Base-by-base conservation (phyloP, 2,888 invertebrate species). In the Thecophora atra region DNA sequence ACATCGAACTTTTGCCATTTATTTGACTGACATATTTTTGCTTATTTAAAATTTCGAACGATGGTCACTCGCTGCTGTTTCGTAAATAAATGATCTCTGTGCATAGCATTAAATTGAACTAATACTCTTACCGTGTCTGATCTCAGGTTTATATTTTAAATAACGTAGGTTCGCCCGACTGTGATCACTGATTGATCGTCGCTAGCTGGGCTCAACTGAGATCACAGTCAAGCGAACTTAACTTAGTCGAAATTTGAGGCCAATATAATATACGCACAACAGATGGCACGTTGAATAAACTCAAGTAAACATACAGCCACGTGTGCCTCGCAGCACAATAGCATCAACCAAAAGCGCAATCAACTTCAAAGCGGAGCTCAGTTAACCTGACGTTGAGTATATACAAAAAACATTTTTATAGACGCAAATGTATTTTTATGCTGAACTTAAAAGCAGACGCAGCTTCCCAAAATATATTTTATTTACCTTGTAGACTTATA, bases 11-110 rank as follows among this genome's bases (percentile, higher is more conserved):
- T 47, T 47, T n/a, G 4, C 4, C 11, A 17, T 47, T 47, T n/a
- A 47, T 47, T 15, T 47, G n/a, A 15, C 54, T 52, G 19, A 37
- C 24, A 11, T n/a, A 19, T 26, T 64, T 71, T 69, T 69, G 71
- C 64, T 74, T 42, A 72, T 75, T 76, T 70, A 70, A 76, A 73
- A 73, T 74, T 65, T 81, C 79, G 80, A 82, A 82, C 81, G 83
- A 81, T 81, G 84, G 80, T 71, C 76, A 77, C 83, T 78, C 82
- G 79, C 75, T 80, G 82, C 78, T 78, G 84, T 79, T 79, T 80
- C 79, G 83, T 80, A 80, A 78, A 82, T 82, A 81, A 83, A 81
- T 83, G 83, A 83, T 79, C 81, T 78, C 77, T 79, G 79, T 76
- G 15, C 73, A 19, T 56, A 75, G 72, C 75, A 70, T 71, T 65